Percentiles rank a stretch among this genome's conserved stretches.
Conservation (phyloP, 2,113 vertebrate genomes). For the Pelobates fuscus region DNA sequence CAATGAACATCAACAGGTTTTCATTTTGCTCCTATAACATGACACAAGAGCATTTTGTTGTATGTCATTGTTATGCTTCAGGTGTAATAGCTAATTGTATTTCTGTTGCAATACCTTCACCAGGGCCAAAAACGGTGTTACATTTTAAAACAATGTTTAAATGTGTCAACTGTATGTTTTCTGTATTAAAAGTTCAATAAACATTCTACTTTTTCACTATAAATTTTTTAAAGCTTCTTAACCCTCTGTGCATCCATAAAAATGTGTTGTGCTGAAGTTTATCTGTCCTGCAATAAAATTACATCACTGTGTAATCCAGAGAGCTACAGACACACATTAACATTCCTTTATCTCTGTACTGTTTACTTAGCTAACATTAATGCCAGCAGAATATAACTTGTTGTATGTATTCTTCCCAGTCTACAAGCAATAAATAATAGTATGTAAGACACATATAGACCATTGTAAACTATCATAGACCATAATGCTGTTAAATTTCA, state of each 20-base stretch:
- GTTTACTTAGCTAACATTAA: too few relatives aligned
- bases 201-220: neutral
- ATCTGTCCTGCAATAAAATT: slow-evolving; percentile 2
- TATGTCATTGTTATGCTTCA: neutral
- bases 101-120: neutral
- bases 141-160: neutral
- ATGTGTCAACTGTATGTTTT: neutral
- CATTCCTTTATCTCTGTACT: too few relatives aligned
- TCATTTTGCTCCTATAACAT: neutral
- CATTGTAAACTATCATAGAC: too few relatives aligned
- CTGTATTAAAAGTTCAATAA: neutral
- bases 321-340: neutral
- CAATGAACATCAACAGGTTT: neutral
- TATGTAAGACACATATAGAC: too few relatives aligned
- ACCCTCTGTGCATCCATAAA: slow-evolving; percentile 10
- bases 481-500: too few relatives aligned
- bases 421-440: too few relatives aligned
- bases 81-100: neutral
- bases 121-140: neutral
- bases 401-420: too few relatives aligned
- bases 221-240: slow-evolving; percentile 11
- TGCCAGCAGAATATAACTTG: too few relatives aligned
- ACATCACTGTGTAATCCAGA: neutral
- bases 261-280: neutral
- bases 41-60: neutral